Percentiles rank a stretch among this genome's conserved stretches.
Evolutionary conservation across 2,888 invertebrate species (phyloP).

Genomic region (Imbricaverruca yamaguchii): DNA sequence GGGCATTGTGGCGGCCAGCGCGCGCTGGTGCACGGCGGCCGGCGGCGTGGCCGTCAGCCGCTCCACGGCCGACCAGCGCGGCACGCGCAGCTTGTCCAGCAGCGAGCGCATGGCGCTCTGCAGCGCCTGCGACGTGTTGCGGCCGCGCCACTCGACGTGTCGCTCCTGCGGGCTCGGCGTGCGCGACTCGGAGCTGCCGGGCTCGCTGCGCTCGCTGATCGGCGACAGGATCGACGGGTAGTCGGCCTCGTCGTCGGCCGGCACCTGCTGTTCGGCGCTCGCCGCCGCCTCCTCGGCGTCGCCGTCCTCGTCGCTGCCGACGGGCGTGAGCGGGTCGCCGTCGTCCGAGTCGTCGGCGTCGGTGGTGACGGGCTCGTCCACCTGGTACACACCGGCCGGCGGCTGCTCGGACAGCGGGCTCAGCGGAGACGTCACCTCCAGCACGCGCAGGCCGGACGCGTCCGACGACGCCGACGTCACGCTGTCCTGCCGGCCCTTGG

Average conservation of each 20-base stretch:
- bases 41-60: conserved; percentile 2
- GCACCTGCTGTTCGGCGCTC: background rate
- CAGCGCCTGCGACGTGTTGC: background rate
- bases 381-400: background rate
- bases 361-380: conserved; percentile 2
- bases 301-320: background rate
- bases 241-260: background rate
- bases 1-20: conserved; percentile 4
- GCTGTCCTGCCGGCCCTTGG: conserved; percentile 13
- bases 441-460: background rate
- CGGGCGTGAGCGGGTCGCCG: background rate
- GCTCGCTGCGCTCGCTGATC: conserved; percentile 5
- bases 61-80: conserved; percentile 16
- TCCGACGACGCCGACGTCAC: background rate
- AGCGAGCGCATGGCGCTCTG: background rate
- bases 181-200: conserved; percentile 11
- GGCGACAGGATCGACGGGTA: background rate
- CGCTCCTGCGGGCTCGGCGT: conserved; percentile 5
- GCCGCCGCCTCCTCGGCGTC: background rate
- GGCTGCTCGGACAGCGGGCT: background rate
- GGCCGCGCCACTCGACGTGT: background rate
- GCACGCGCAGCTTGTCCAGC: conserved; percentile 8
- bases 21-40: background rate
- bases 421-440: background rate
- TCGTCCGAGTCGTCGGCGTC: conserved; percentile 14